Evolutionary conservation across 2,113 vertebrate species (phyloP), one percentile per base, ranked within the genome.

Genomic region (Calyptommatus sinebrachiatus): DNA sequence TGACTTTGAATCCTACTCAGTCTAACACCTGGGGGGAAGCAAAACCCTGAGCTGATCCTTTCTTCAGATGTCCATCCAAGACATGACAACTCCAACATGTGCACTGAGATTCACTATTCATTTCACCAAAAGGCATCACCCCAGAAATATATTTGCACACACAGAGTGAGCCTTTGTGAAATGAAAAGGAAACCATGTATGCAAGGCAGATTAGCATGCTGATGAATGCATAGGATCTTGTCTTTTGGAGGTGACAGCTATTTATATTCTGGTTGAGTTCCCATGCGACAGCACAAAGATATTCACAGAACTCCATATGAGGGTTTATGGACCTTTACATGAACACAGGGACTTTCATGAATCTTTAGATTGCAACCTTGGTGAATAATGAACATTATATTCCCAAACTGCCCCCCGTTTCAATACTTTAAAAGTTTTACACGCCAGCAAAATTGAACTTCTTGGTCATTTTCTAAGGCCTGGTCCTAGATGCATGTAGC

Each of bases 391-490:
- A 26, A 3, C 46, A 26, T 41, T 29, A 24, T 7, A 29, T 45
- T 57, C 78, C 22, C n/a, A 46, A 66, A 24, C 53, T 73, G 65
- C 78, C 45, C 81, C n/a, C 46, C 79, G 71, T 66, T 50, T 46
- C 61, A 53, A 77, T 45, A 24, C 76, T 71, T 88, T 86, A 80
- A 91, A 86, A 85, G 82, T 14, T 46, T n/a, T 9, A 85, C 41
- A 28, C 20, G 85, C 77, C 53, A 89, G 72, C 62, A 83, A 83
- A 87, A 84, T 53, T 65, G 57, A 63, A 81, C 4, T 88, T 82
- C 35, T 60, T 82, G 31, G n/a, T 29, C n/a, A 28, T 79, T 77
- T 68, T 21, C 35, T 68, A 85, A 68, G n/a, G 53, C 16, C 46
- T 35, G 75, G 26, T 1, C 86, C 18, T 2, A 29, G 46, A 12